Base-by-base conservation (phyloP, 1,140 invertebrate genomes). In the Drosophila teissieri region DNA sequence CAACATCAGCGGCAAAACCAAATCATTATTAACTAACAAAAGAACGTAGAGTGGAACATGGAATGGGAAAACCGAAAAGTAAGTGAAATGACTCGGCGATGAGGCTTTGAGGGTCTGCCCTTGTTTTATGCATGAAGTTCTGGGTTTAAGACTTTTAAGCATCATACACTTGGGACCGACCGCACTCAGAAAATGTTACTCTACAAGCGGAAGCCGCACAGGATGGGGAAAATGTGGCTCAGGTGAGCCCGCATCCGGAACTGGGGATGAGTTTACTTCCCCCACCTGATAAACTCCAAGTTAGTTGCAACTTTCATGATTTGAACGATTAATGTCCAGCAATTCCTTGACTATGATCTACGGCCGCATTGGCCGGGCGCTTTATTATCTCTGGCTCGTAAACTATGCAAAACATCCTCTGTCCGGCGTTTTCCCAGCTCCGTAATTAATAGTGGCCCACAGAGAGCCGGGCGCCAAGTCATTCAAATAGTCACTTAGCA, bases 21-120 rank as follows among this genome's bases (percentile, higher is more conserved):
- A 88, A 86, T 88, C 63, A 88, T 89, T 89, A 88, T 88, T 83
- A 88, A 83, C 83, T 83, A 79, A 72, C 76, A 73, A 79, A 60
- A 81, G 68, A 55, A 76, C 67, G 60, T 58, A 40, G 27, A 36
- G 1, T 15, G 11, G 31, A 40, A 19, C 15, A 6, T 15, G 46
- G 8, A 46, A 12, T 4, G 49, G 14, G 51, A 37, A 65, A 46
- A 49, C 40, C 73, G 19, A 76, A 53, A 55, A 58, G 65, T 70
- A 70, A 70, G 64, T 56, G 51, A 70, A 70, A 70, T 70, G 67
- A 70, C 51, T 70, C 51, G 64, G 10, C 55, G 52, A 42, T 49
- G 67, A 40, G 44, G 36, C 48, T 68, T 64, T 22, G 54, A 78
- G 42, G 17, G 54, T 46, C 42, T 37, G 19, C 3, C 37, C 37